These are phyloP conservation scores for Dryobates pubescens DNA, from an alignment of 2,797 vertebrate species.

Conservation along the genomic window DNA sequence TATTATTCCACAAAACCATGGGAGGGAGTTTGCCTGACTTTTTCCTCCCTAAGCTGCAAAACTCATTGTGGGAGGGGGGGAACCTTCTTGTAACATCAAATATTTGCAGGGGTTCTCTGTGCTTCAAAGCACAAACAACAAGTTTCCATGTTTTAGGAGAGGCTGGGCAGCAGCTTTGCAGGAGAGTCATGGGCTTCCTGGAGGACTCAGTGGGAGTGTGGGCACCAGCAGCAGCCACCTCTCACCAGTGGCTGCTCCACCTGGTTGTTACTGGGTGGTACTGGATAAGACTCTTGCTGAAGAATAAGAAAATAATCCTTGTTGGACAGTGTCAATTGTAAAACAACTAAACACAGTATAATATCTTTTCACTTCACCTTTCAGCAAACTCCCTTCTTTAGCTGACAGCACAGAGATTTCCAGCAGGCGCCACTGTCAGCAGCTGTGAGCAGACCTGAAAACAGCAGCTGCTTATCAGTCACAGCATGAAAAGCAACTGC, in stretches of 20 bases:
- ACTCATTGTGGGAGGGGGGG: rapidly evolving
- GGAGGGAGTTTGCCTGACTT: neutral
- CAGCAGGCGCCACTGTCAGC: rapidly evolving
- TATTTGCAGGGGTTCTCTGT: neutral
- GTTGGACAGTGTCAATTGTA: rapidly evolving
- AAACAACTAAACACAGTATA: rapidly evolving
- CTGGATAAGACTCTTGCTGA: rapidly evolving
- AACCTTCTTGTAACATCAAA: neutral
- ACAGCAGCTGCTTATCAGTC: neutral
- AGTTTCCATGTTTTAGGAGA: neutral
- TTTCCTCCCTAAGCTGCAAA: neutral
- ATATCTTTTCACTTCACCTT: neutral
- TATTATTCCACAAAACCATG: neutral
- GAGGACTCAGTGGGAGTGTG: neutral
- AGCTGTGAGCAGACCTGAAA: neutral
- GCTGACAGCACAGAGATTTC: neutral
- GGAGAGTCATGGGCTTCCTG: too few species aligned
- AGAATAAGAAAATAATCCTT: rapidly evolving
- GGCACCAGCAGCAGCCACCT: neutral
- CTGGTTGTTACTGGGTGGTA: neutral
- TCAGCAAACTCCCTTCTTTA: neutral
- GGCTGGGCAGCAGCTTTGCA: neutral
- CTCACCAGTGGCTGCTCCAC: rapidly evolving
- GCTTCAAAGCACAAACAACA: neutral
- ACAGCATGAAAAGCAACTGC: neutral